phyloP scores from a whole-genome alignment of 2,113 vertebrate species.

The Pluvialis apricaria region DNA sequence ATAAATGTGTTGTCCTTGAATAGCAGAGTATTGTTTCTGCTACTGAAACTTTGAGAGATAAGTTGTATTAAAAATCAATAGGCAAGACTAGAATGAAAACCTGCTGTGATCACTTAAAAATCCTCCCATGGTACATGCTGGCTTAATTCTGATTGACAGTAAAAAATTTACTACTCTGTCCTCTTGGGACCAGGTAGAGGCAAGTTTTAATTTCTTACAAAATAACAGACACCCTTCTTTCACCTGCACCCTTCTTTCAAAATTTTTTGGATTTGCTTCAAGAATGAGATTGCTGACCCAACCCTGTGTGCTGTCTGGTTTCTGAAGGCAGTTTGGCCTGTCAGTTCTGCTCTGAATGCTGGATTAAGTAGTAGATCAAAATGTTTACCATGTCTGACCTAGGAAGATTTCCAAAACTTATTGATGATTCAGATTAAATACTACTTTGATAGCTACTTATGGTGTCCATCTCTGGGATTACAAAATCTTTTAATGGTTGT shows the following conservation, averaged over 20 bases:
- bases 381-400: neutral
- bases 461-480: neutral
- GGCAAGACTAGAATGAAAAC: neutral
- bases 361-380: neutral
- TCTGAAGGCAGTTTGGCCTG: neutral
- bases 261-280: neutral
- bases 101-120: neutral
- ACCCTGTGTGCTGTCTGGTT: neutral
- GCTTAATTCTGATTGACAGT: neutral
- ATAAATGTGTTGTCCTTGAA: neutral
- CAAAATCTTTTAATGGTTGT: neutral
- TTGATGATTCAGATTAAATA: neutral
- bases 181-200: neutral
- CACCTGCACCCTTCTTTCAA: neutral
- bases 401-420: neutral
- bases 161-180: neutral
- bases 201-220: neutral
- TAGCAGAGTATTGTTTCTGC: neutral
- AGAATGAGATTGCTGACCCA: neutral
- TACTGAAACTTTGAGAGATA: neutral
- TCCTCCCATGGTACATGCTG: neutral
- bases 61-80: neutral
- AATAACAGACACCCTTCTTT: neutral
- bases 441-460: neutral
- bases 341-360: neutral